Percentiles rank a stretch among this genome's conserved stretches.
phyloP scores from a whole-genome alignment of 2,797 vertebrate genomes.

The Esox masquinongy region DNA sequence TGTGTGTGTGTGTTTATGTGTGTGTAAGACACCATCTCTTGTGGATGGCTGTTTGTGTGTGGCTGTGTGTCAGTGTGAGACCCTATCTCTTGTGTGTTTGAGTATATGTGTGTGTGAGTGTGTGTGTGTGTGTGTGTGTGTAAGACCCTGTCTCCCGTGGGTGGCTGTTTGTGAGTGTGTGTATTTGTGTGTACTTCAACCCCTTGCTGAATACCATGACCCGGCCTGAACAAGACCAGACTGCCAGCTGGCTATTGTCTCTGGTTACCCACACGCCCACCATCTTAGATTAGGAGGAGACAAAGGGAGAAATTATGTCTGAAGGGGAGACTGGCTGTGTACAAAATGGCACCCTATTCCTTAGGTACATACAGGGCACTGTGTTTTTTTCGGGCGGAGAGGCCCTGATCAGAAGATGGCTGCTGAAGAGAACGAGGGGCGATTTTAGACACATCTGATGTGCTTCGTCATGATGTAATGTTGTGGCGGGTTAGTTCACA shows the following conservation, averaged over 20 bases:
- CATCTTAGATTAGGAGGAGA: neutral
- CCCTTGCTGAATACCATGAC: no score
- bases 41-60: neutral
- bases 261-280: neutral
- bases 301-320: neutral
- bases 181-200: no score
- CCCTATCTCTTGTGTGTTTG: no score
- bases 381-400: no score
- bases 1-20: neutral
- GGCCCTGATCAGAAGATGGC: no score
- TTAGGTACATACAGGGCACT: no score
- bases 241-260: neutral
- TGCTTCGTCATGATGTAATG: conserved; percentile 57
- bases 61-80: no score
- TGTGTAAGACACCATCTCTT: neutral
- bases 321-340: neutral
- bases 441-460: neutral
- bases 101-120: no score
- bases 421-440: no score
- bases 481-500: conserved; percentile 59
- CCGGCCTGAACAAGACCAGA: neutral
- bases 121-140: neutral
- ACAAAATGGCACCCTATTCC: no score
- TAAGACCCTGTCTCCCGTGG: neutral
- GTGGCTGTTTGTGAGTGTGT: neutral